phyloP scores from a whole-genome alignment of 2,888 invertebrate species.

The Nycteola revayana region DNA sequence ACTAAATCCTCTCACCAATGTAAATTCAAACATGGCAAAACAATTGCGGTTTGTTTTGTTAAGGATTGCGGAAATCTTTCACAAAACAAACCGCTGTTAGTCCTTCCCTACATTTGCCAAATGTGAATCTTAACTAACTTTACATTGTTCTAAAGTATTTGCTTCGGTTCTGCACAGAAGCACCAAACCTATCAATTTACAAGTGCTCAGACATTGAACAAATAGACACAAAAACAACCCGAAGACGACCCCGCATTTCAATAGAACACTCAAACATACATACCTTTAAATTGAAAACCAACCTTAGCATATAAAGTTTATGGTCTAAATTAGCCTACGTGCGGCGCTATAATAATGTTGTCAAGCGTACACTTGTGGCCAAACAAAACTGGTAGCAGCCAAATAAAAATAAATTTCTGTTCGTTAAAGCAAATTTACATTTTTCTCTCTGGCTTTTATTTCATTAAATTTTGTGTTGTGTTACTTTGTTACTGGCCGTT shows the following conservation, averaged over 20 bases:
- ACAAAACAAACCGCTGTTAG: conserved; percentile 11
- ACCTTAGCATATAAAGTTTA: conserved; percentile 14
- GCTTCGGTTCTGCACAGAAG: conserved; percentile 13
- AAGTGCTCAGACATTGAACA: conserved; percentile 42
- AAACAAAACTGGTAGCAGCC: conserved; percentile 33
- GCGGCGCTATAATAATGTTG: conserved; percentile 25
- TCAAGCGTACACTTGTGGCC: conserved; percentile 43
- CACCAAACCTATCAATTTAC: conserved; percentile 51
- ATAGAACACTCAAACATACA: conserved; percentile 26
- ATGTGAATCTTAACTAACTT: conserved; percentile 16
- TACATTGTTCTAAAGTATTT: conserved; percentile 24
- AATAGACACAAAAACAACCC: conserved; percentile 44
- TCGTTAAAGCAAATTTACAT: conserved; percentile 74
- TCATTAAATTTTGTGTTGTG: conserved; percentile 47
- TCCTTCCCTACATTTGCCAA: conserved; percentile 6
- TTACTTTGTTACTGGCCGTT: conserved; percentile 37
- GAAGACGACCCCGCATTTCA: conserved; percentile 37
- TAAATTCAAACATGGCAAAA: too few species aligned
- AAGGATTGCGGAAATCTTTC: not conserved
- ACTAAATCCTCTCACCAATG: too few species aligned
- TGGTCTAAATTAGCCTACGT: conserved; percentile 16
- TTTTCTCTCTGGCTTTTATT: conserved; percentile 57
- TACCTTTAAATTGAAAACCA: conserved; percentile 14
- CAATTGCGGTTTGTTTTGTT: too few species aligned
- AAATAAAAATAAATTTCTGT: conserved; percentile 62